Percentiles rank a stretch among this genome's conserved stretches.
Evolutionary conservation across 2,113 vertebrate species (phyloP).

Genomic region (Gadus macrocephalus): DNA sequence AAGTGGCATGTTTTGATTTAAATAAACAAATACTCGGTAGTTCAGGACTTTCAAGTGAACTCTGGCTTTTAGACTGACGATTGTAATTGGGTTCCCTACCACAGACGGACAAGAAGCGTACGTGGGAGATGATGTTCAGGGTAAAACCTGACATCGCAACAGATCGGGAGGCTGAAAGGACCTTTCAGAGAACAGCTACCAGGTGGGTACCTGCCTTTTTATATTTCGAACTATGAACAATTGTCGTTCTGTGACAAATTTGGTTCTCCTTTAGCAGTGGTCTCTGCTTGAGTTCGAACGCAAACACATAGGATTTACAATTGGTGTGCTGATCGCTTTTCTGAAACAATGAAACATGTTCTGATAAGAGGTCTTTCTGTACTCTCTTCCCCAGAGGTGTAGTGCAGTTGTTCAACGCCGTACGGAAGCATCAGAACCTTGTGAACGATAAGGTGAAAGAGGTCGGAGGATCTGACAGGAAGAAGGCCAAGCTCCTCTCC

Average conservation of each 20-base stretch:
- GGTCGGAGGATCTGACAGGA: conserved; percentile 79
- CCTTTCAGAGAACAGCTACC: conserved; percentile 88
- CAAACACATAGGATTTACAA: not conserved
- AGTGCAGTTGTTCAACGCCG: conserved; percentile 92
- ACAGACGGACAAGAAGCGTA: conserved; percentile 83
- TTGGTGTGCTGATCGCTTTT: not conserved
- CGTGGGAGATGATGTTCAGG: conserved; percentile 91
- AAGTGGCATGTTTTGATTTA: not conserved
- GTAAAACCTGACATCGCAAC: conserved; percentile 86
- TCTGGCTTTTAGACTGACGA: not conserved
- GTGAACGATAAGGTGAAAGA: conserved; percentile 82
- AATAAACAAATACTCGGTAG: not conserved
- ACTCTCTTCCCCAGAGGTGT: conserved; percentile 76
- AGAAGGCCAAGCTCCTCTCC: conserved; percentile 83
- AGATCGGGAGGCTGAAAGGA: conserved; percentile 82
- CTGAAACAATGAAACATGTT: not conserved
- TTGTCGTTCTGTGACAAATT: not conserved
- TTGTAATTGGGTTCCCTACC: not conserved
- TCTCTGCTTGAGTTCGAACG: too few species aligned
- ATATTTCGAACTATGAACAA: not conserved
- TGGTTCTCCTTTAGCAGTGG: too few species aligned
- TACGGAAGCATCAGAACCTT: conserved; percentile 84
- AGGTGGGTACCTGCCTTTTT: conserved; percentile 79
- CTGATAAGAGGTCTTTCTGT: not conserved
- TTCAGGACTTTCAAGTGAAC: not conserved